Percentiles rank a stretch among this genome's conserved stretches.
These are phyloP conservation scores for Argyrosomus regius DNA, from an alignment of 2,797 vertebrate genomes.

Conservation along the genomic window DNA sequence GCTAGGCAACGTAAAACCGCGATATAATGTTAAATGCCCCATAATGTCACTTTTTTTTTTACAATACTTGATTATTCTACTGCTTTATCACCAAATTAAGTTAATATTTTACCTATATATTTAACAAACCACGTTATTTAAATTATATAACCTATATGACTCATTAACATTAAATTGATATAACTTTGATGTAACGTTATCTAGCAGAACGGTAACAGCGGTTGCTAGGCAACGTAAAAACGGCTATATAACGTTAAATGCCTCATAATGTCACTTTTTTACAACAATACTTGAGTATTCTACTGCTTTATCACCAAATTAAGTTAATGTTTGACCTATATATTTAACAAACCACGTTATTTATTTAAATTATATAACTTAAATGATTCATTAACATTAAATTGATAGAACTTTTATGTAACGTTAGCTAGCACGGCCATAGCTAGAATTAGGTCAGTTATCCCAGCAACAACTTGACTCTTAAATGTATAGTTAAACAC, in stretches of 20 bases:
- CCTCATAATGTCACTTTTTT: neutral
- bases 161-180: neutral
- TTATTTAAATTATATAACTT: no score
- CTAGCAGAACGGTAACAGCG: no score
- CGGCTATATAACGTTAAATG: neutral
- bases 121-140: neutral
- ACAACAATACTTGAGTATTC: neutral
- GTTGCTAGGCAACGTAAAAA: slow-evolving; percentile 8
- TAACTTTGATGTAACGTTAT: no score
- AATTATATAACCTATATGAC: no score
- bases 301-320: neutral
- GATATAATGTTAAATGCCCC: neutral
- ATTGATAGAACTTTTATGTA: no score
- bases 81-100: neutral
- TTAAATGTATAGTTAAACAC: neutral
- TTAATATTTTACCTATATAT: neutral
- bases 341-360: neutral
- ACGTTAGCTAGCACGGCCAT: no score
- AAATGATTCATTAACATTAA: neutral
- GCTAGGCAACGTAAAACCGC: neutral
- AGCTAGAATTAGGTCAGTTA: neutral
- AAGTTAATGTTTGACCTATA: neutral
- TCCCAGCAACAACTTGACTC: no score
- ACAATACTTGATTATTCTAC: neutral
- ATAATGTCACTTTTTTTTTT: neutral